Evolutionary conservation across 2,113 vertebrate species (phyloP).

Genomic region (Garra rufa): DNA sequence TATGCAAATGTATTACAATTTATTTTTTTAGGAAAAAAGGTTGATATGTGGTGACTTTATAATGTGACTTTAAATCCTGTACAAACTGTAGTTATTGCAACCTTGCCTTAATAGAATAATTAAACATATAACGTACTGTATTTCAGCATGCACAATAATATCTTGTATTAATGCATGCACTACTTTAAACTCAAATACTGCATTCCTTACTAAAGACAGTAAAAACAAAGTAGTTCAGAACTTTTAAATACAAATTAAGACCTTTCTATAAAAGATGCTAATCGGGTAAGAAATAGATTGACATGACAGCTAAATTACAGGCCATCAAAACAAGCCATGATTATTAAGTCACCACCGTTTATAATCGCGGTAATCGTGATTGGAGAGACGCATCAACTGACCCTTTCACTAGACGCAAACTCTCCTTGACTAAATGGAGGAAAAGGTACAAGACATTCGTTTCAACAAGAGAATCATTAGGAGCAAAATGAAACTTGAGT

Average conservation of each 20-base stretch:
- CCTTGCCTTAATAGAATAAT: neutral
- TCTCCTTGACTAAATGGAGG: slow-evolving; percentile 35
- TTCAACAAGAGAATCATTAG: slow-evolving; percentile 71
- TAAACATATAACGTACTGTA: neutral
- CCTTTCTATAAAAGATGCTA: neutral
- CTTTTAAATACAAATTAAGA: slow-evolving; percentile 1
- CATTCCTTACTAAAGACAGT: neutral
- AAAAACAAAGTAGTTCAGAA: neutral
- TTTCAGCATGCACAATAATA: slow-evolving; percentile 34
- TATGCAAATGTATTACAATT: slow-evolving; percentile 16
- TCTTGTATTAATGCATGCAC: neutral
- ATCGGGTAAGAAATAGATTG: neutral
- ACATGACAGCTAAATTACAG: slow-evolving; percentile 16
- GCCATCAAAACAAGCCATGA: slow-evolving; percentile 28
- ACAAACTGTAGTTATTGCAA: neutral
- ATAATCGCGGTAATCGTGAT: slow-evolving; percentile 25
- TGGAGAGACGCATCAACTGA: slow-evolving; percentile 39
- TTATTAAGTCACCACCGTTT: slow-evolving; percentile 65
- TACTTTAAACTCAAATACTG: neutral
- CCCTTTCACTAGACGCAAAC: slow-evolving; percentile 26
- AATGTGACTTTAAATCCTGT: slow-evolving; percentile 22
- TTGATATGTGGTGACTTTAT: slow-evolving; percentile 55
- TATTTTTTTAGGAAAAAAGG: neutral
- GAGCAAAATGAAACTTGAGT: slow-evolving; percentile 99
- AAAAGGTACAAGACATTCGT: slow-evolving; percentile 58